These are phyloP conservation scores for Microtus montanus DNA, from an alignment of 2,113 vertebrate species.

Conservation along the genomic window DNA sequence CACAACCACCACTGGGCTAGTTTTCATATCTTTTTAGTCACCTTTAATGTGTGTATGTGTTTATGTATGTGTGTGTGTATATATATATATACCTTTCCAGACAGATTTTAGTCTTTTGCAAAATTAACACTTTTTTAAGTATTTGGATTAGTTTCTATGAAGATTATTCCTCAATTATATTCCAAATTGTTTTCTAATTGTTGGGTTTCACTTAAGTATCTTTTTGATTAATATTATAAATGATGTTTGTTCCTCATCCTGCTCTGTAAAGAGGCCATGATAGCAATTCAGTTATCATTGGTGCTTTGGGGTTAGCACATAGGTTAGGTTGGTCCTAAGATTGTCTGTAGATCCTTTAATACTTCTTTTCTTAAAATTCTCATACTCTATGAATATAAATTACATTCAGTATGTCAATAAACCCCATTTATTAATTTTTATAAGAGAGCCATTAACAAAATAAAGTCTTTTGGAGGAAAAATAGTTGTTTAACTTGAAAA, in stretches of 20 bases:
- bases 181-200: not conserved
- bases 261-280: not conserved
- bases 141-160: not conserved
- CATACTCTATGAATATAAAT: slow-evolving; percentile 23
- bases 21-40: not conserved
- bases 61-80: too few relatives aligned
- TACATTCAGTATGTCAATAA: not conserved
- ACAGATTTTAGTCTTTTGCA: not conserved
- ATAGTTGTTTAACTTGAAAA: not conserved
- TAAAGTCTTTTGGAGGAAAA: not conserved
- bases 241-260: not conserved
- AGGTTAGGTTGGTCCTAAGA: not conserved
- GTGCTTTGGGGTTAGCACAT: not conserved
- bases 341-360: not conserved
- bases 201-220: not conserved
- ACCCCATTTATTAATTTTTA: not conserved
- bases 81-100: not conserved
- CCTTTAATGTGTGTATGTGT: not conserved
- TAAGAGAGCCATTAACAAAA: slow-evolving; percentile 7
- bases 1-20: too few relatives aligned
- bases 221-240: not conserved
- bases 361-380: slow-evolving; percentile 16
- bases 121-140: not conserved
- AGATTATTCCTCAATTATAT: not conserved
- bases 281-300: not conserved